Base-by-base conservation (phyloP, 2,888 invertebrate genomes). In the Drosophila vallismaia region DNA sequence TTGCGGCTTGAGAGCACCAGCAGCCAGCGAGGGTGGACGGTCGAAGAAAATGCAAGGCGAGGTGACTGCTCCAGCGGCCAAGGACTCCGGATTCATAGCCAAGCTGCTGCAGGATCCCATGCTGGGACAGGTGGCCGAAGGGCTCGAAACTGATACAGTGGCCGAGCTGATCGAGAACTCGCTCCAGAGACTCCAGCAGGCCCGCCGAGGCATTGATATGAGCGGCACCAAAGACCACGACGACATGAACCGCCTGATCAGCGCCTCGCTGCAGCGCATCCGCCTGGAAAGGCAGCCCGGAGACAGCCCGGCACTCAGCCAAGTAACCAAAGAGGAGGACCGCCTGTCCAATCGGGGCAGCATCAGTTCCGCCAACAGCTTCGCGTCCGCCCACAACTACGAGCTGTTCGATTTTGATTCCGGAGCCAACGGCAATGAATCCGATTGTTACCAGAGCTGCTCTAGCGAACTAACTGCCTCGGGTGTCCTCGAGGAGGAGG, bases 401-500 rank as follows among this genome's bases (percentile, higher is more conserved):
- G 95, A 95, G 92, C 93, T 94, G 90, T 95, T 95, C 92, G 95
- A 95, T 92, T 94, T 94, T 74, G 60, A 62, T 9, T 26, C 48
- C 5, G 60, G 42, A n/a, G 94, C 94, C 89, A 66, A 71, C 6
- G 89, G 90, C 59, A 94, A 93, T 91, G 92, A 91, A 19, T 95
- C 95, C 28, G 95, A 95, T 86, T 95, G 95, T 90, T 95, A 95
- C 89, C 95, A 95, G 74, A 95, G 95, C 75, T 94, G 94, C 72
- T 94, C 94, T 26, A 94, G 94, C 90, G 94, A 94, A 80, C 86
- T 94, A 63, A 94, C 94, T 4, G 93, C 94, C 8, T 94, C 94
- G 89, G 94, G 95, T 69, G 55, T 70, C 0, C 19, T 85, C 19
- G 95, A 95, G 75, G 93, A 93, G 55, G 93, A 93, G 73, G 64